Evolutionary conservation across 2,888 invertebrate species (phyloP).

Genomic region (Deilephila elpenor): DNA sequence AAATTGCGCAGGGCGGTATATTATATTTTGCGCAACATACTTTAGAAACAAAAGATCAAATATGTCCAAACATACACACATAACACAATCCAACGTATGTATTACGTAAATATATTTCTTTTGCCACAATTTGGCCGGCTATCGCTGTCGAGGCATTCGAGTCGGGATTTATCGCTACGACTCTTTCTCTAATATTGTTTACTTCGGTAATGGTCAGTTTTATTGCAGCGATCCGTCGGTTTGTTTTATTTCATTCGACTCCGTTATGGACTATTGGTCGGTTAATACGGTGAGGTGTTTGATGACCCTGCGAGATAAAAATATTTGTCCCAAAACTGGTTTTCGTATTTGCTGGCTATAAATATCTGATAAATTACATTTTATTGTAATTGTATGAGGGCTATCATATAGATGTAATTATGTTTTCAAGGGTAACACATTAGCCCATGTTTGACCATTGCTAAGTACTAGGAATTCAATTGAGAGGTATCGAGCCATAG

Average conservation of each 20-base stretch:
- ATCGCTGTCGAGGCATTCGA: constrained; percentile 70
- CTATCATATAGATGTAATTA: too few species aligned
- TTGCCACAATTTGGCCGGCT: constrained; percentile 72
- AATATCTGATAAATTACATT: background rate
- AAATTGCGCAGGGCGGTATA: background rate
- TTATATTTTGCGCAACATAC: background rate
- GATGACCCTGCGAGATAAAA: constrained; percentile 25
- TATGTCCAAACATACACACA: constrained; percentile 42
- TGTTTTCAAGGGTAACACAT: too few species aligned
- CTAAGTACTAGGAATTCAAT: too few species aligned
- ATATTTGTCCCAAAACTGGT: constrained; percentile 1
- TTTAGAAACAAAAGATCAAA: constrained; percentile 22
- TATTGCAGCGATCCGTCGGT: constrained; percentile 69
- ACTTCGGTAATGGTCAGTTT: constrained; percentile 76
- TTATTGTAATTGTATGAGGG: background rate
- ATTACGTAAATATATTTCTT: constrained; percentile 64
- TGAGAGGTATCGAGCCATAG: too few species aligned
- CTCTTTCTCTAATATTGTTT: constrained; percentile 80
- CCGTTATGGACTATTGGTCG: constrained; percentile 51
- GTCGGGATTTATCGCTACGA: constrained; percentile 72
- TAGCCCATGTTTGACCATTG: too few species aligned
- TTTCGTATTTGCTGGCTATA: constrained; percentile 1
- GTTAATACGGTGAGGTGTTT: constrained; percentile 32
- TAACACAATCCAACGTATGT: constrained; percentile 63
- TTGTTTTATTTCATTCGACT: constrained; percentile 68